phyloP scores from a whole-genome alignment of 2,113 vertebrate genomes.

The Cygnus atratus region DNA sequence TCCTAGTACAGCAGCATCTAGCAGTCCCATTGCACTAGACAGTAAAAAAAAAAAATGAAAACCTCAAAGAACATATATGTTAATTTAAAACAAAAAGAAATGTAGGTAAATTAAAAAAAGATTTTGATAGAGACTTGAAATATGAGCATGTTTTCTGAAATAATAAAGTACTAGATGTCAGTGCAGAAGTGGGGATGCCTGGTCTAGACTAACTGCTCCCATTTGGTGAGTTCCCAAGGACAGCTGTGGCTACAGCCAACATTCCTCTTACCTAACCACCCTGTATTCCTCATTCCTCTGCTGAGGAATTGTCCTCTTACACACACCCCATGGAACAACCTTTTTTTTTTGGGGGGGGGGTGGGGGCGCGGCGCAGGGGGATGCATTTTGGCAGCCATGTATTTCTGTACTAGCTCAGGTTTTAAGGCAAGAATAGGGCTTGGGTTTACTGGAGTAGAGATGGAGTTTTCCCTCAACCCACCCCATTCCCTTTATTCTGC shows the following conservation, averaged over 20 bases:
- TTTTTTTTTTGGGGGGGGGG: neutral
- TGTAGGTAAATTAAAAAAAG: neutral
- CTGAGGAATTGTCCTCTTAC: neutral
- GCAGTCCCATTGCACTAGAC: accelerated
- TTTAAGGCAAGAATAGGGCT: neutral
- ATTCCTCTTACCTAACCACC: neutral
- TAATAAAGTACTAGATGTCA: accelerated
- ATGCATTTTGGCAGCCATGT: neutral
- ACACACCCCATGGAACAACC: too few species aligned
- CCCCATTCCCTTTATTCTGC: neutral
- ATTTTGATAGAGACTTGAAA: neutral
- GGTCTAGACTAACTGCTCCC: too few species aligned
- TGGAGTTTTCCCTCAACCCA: too few species aligned
- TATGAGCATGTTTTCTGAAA: neutral
- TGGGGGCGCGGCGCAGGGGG: too few species aligned
- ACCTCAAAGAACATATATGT: accelerated
- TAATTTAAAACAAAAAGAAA: neutral
- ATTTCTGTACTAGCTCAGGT: accelerated
- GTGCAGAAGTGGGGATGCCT: too few species aligned
- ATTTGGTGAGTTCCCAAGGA: accelerated
- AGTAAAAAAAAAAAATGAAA: neutral
- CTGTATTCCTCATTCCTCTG: neutral
- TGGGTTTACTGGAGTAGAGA: neutral
- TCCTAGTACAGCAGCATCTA: neutral
- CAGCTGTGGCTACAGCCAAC: neutral